These are phyloP conservation scores for Thaumatotibia leucotreta DNA, from an alignment of 1,140 invertebrate species.

Conservation along the genomic window DNA sequence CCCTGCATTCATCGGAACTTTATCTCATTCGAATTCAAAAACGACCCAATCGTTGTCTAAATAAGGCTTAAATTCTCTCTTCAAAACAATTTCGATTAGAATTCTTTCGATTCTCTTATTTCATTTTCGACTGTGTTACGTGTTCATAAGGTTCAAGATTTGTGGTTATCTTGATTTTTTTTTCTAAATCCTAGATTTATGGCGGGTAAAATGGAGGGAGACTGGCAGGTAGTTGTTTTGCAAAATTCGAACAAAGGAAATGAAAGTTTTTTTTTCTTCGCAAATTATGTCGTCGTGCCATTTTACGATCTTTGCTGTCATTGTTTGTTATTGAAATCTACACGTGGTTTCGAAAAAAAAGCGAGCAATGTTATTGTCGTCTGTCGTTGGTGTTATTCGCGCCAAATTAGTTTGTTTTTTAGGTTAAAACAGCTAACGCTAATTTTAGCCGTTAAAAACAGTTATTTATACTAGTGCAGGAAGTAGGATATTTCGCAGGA, in stretches of 20 bases:
- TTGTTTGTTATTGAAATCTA: background rate
- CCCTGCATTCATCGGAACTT: slow-evolving; percentile 1
- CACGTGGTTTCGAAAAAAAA: background rate
- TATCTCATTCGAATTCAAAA: background rate
- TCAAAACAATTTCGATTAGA: background rate
- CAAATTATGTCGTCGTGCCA: background rate
- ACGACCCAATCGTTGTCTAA: background rate
- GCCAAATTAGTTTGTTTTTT: no score
- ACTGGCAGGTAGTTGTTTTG: background rate
- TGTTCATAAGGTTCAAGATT: background rate
- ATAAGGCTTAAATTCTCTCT: background rate
- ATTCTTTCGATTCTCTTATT: background rate
- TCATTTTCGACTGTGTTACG: background rate
- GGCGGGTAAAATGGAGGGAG: background rate
- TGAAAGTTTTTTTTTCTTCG: background rate
- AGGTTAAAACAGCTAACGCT: no score
- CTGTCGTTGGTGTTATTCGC: no score
- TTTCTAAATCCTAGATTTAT: slow-evolving; percentile 1
- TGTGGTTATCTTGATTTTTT: background rate
- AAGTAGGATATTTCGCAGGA: no score
- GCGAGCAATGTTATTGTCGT: no score
- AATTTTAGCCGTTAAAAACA: no score
- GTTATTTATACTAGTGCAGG: no score
- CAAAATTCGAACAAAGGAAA: background rate
- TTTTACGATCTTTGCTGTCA: background rate